A percentile compares a stretch with the other conserved stretches of the same genome.
phyloP scores from a whole-genome alignment of 2,113 vertebrate species.

The Pterocles gutturalis region DNA sequence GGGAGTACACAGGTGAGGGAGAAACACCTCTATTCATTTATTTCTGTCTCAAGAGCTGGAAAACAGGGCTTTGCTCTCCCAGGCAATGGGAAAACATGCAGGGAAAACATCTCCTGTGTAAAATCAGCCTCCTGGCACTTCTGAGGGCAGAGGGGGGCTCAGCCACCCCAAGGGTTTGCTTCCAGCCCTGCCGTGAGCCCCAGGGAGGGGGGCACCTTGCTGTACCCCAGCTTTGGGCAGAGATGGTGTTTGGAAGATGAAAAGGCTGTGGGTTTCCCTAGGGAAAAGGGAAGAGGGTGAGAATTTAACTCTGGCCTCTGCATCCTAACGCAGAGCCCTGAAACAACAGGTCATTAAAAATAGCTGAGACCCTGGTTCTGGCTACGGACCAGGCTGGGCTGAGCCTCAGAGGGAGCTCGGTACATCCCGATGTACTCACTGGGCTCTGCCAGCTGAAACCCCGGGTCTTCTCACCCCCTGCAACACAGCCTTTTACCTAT shows the following conservation, averaged over 20 bases:
- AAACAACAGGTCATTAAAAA: background rate
- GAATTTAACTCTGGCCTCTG: background rate
- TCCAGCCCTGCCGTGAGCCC: background rate
- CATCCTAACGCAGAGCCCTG: background rate
- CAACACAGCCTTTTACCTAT: background rate
- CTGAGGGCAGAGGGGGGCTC: background rate
- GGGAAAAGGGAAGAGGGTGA: background rate
- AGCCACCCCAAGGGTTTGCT: background rate
- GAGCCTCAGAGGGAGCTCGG: background rate
- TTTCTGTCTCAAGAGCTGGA: background rate
- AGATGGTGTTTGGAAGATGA: background rate
- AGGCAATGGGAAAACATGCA: background rate
- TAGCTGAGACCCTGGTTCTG: accelerated
- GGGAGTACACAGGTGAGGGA: background rate
- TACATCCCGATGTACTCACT: accelerated
- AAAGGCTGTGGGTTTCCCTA: background rate
- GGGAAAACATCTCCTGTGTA: background rate
- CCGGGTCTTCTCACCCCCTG: background rate
- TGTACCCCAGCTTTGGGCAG: background rate
- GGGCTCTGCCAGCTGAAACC: background rate
- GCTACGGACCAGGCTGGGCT: accelerated
- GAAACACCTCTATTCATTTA: background rate
- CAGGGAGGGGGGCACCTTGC: accelerated
- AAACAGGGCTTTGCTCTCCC: background rate
- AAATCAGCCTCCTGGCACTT: background rate